Evolutionary conservation across 1,140 invertebrate species (phyloP).

Genomic region (Euura saliciscinereae): DNA sequence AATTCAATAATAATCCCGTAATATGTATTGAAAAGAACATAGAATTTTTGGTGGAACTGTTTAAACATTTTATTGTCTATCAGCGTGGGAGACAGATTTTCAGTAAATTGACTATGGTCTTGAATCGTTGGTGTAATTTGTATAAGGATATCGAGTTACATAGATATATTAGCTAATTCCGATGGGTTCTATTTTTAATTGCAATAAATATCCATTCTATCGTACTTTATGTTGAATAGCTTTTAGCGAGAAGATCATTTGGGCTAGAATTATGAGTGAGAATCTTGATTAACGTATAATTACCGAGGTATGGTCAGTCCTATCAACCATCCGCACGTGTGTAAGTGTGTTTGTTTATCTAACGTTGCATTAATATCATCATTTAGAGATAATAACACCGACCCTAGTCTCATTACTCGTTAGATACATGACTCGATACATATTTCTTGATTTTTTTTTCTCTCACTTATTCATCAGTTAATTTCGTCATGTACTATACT

Average conservation of each 20-base stretch:
- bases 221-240: not conserved
- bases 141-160: too few relatives aligned
- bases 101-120: too few relatives aligned
- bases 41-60: too few relatives aligned
- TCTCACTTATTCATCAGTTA: not conserved
- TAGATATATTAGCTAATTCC: too few relatives aligned
- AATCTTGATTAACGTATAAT: slow-evolving; percentile 6
- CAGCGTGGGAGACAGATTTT: too few relatives aligned
- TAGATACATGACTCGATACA: not conserved
- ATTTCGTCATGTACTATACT: not conserved
- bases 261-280: not conserved
- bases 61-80: too few relatives aligned
- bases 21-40: too few relatives aligned
- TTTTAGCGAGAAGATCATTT: not conserved
- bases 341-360: not conserved
- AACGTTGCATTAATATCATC: not conserved
- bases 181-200: too few relatives aligned
- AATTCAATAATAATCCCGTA: too few relatives aligned
- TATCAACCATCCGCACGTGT: not conserved
- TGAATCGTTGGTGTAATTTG: too few relatives aligned
- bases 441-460: not conserved
- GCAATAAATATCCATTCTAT: not conserved
- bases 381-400: not conserved
- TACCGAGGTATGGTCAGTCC: not conserved
- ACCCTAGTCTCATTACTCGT: not conserved